A percentile compares a stretch with the other conserved stretches of the same genome.
phyloP scores from a whole-genome alignment of 2,797 vertebrate species.

The Pogonophryne albipinna region DNA sequence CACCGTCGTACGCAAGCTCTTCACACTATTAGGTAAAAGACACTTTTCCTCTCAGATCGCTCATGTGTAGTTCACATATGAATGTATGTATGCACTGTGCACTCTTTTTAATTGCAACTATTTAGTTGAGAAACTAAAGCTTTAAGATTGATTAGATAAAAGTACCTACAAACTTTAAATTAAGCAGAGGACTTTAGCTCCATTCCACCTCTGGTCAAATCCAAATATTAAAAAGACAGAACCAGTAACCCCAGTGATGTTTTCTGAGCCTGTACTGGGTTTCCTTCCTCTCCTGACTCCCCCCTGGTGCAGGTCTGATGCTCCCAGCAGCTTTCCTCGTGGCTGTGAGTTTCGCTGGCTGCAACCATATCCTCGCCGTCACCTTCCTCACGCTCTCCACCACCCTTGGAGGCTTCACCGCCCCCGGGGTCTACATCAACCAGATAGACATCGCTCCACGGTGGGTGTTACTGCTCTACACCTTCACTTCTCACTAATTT shows the following conservation, averaged over 20 bases:
- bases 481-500: not conserved
- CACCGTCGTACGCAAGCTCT: constrained; percentile 86
- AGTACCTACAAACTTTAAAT: too few relatives aligned
- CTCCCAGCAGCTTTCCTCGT: constrained; percentile 77
- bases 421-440: constrained; percentile 89
- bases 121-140: too few relatives aligned
- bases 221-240: not conserved
- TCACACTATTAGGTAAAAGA: constrained; percentile 85
- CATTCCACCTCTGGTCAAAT: not conserved
- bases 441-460: constrained; percentile 90
- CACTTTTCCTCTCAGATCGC: not conserved
- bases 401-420: constrained; percentile 78
- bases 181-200: too few relatives aligned
- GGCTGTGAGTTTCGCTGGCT: constrained; percentile 78
- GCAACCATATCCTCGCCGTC: constrained; percentile 76
- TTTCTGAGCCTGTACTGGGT: not conserved
- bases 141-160: too few relatives aligned
- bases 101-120: too few relatives aligned
- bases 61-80: not conserved
- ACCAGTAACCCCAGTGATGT: not conserved
- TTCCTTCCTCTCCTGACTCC: not conserved
- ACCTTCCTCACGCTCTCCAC: constrained; percentile 81
- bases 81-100: too few relatives aligned
- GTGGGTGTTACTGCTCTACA: constrained; percentile 63
- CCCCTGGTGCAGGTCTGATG: constrained; percentile 78